Conservation (phyloP, 2,113 vertebrate genomes). For the Osmerus mordax region DNA sequence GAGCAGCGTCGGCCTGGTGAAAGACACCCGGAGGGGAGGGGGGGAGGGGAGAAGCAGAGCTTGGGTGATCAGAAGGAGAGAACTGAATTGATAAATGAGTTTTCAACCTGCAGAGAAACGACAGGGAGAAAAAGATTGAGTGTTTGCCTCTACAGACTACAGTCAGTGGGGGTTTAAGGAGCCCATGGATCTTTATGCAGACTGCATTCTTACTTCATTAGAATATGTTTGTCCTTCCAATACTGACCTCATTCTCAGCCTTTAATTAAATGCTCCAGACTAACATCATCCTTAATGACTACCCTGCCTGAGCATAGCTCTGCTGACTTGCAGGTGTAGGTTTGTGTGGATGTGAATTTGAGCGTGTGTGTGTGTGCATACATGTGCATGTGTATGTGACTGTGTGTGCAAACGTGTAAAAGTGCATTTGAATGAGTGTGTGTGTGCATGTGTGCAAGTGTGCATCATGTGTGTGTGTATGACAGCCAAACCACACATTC, state of each 20-base stretch:
- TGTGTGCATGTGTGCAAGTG: not conserved
- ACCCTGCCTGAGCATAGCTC: conserved; percentile 54
- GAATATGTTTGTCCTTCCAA: conserved; percentile 76
- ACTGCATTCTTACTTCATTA: conserved; percentile 64
- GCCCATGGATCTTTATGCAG: conserved; percentile 42
- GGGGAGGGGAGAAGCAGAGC: conserved; percentile 9
- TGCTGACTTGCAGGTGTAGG: conserved; percentile 46
- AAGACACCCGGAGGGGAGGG: not conserved
- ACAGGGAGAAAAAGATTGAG: conserved; percentile 10
- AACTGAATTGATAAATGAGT: conserved; percentile 63
- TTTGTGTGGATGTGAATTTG: not conserved
- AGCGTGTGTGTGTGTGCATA: not conserved
- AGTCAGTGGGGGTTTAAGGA: too few species aligned
- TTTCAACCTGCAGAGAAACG: conserved; percentile 68
- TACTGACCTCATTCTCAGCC: conserved; percentile 69
- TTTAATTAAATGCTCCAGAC: conserved; percentile 70
- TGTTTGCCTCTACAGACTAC: too few species aligned
- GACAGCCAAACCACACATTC: conserved; percentile 20
- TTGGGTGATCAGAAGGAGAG: conserved; percentile 53
- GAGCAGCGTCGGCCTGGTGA: not conserved
- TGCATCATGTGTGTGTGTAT: conserved; percentile 19
- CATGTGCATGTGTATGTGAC: not conserved
- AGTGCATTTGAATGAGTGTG: conserved; percentile 18
- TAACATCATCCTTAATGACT: conserved; percentile 67
- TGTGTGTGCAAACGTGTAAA: conserved; percentile 3